Percentiles rank a stretch among this genome's conserved stretches.
phyloP scores from a whole-genome alignment of 2,888 invertebrate species.

The Scotopteryx bipunctaria region DNA sequence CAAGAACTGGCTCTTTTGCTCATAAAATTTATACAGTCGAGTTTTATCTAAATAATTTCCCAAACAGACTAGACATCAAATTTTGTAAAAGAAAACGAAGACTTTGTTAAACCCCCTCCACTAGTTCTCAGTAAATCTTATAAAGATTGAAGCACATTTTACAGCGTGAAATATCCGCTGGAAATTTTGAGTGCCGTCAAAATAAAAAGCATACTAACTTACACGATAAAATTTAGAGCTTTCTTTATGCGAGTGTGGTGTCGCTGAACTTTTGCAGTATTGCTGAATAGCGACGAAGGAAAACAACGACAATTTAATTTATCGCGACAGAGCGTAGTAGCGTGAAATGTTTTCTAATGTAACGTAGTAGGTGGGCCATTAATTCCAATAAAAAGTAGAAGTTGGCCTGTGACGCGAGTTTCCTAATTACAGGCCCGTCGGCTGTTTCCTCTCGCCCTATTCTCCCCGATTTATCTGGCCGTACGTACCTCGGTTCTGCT shows the following conservation, averaged over 20 bases:
- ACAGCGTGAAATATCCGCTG: slow-evolving; percentile 17
- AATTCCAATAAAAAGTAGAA: slow-evolving; percentile 39
- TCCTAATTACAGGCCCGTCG: slow-evolving; percentile 34
- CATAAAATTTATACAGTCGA: slow-evolving; percentile 3
- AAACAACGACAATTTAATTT: slow-evolving; percentile 37
- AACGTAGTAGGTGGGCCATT: slow-evolving; percentile 33
- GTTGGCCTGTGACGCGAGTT: slow-evolving; percentile 29
- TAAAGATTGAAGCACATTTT: slow-evolving; percentile 15
- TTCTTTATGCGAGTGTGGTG: slow-evolving; percentile 19
- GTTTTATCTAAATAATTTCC: slow-evolving; percentile 1
- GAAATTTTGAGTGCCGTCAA: slow-evolving; percentile 12
- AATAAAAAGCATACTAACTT: slow-evolving; percentile 27
- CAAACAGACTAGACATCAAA: neutral
- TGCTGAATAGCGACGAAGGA: slow-evolving; percentile 23
- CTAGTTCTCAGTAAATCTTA: slow-evolving; percentile 9
- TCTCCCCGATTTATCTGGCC: slow-evolving; percentile 1
- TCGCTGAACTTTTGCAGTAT: slow-evolving; percentile 24
- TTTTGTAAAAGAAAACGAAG: slow-evolving; percentile 4
- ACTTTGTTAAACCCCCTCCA: slow-evolving; percentile 4
- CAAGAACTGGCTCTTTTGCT: neutral
- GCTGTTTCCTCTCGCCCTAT: slow-evolving; percentile 13
- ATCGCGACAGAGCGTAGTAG: slow-evolving; percentile 18
- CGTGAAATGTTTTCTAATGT: slow-evolving; percentile 32
- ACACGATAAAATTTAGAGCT: slow-evolving; percentile 19
- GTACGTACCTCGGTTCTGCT: neutral